phyloP scores from a whole-genome alignment of 92 coral and sea anemone species.

The Zoanthus sansibaricus region DNA sequence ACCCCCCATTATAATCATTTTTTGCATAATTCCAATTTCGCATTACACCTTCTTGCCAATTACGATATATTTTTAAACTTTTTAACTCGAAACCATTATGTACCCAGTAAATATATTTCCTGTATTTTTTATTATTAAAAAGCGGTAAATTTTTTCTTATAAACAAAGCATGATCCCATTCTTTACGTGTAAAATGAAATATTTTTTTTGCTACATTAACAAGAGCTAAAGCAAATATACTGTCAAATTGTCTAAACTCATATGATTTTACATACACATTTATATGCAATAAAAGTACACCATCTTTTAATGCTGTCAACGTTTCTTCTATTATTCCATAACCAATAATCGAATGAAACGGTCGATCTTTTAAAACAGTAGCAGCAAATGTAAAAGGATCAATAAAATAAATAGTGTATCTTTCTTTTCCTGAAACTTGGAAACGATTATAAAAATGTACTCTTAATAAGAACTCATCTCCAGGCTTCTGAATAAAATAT shows the following conservation, averaged over 20 bases:
- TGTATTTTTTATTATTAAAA: too few relatives aligned
- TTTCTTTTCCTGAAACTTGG: background rate
- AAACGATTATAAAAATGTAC: background rate
- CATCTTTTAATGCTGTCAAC: background rate
- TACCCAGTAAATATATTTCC: too few relatives aligned
- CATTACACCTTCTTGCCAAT: too few relatives aligned
- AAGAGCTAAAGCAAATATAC: background rate
- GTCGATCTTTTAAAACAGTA: background rate
- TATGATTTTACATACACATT: too few relatives aligned
- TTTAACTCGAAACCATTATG: too few relatives aligned
- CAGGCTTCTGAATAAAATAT: background rate
- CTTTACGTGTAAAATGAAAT: background rate
- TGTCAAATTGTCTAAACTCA: background rate
- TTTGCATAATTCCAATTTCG: too few relatives aligned
- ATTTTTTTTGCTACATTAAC: background rate
- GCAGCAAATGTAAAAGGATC: background rate
- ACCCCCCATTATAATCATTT: too few relatives aligned
- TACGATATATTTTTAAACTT: too few relatives aligned
- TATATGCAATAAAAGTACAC: background rate
- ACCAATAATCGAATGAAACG: background rate
- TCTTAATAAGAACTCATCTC: background rate
- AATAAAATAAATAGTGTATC: background rate
- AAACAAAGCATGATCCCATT: background rate
- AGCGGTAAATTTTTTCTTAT: background rate
- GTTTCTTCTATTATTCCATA: background rate